phyloP scores from a whole-genome alignment of 30 jellyfish, hydroid and myxozoan species.

The Turritopsis dohrnii region DNA sequence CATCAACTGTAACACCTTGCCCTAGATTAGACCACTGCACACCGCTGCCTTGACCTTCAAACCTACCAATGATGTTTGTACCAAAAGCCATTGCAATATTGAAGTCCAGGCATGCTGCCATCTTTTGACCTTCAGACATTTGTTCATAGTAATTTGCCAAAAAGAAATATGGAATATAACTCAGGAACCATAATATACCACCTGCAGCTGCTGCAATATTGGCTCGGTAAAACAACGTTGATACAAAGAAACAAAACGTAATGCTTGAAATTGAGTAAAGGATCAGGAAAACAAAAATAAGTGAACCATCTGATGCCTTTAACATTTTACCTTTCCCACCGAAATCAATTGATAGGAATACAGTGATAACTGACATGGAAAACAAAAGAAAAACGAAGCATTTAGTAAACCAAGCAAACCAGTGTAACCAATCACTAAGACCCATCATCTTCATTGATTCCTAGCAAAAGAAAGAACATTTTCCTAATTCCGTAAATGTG shows the following conservation, averaged over 20 bases:
- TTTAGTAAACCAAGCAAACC: slow-evolving; percentile 91
- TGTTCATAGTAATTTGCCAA: slow-evolving; percentile 46
- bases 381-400: slow-evolving; percentile 64
- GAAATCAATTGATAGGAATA: slow-evolving; percentile 56
- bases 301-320: slow-evolving; percentile 55
- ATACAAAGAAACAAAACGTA: slow-evolving; percentile 71
- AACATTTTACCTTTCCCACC: slow-evolving; percentile 84
- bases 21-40: slow-evolving; percentile 75
- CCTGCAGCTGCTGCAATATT: slow-evolving; percentile 95
- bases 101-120: slow-evolving; percentile 74
- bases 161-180: slow-evolving; percentile 78
- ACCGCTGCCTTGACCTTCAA: slow-evolving; percentile 92
- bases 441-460: slow-evolving; percentile 97
- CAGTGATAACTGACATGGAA: slow-evolving; percentile 62
- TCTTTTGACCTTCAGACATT: slow-evolving; percentile 46
- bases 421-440: slow-evolving; percentile 69
- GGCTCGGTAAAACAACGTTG: slow-evolving; percentile 80
- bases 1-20: slow-evolving; percentile 88
- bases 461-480: too few relatives aligned
- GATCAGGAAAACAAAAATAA: slow-evolving; percentile 57
- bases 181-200: slow-evolving; percentile 78
- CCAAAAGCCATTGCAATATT: slow-evolving; percentile 95
- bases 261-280: slow-evolving; percentile 70
- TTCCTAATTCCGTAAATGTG: too few relatives aligned
- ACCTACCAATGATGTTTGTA: slow-evolving; percentile 73